Percentiles rank a stretch among this genome's conserved stretches.
These are phyloP conservation scores for Melanargia galathea DNA, from an alignment of 2,888 invertebrate species.

Conservation along the genomic window DNA sequence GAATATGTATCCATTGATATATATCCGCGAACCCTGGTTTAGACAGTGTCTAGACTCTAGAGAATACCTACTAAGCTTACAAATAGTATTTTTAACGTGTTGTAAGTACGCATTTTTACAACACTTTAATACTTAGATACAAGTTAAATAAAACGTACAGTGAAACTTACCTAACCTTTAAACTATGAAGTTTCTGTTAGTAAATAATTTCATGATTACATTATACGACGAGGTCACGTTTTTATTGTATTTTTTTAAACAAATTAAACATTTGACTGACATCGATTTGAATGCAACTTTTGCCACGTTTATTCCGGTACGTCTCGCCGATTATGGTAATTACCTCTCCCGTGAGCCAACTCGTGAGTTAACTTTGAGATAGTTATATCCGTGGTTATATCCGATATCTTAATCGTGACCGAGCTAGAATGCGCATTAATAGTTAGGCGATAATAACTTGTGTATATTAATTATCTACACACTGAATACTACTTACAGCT, in stretches of 20 bases:
- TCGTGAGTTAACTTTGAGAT: slow-evolving; percentile 40
- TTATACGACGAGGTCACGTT: not conserved
- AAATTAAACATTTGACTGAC: slow-evolving; percentile 1
- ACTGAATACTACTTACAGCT: not conserved
- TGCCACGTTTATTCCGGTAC: slow-evolving; percentile 18
- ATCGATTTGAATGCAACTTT: slow-evolving; percentile 17
- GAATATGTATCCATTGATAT: too few relatives aligned
- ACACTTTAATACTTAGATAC: too few relatives aligned
- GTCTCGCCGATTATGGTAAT: slow-evolving; percentile 28
- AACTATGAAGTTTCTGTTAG: not conserved
- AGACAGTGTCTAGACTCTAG: too few relatives aligned
- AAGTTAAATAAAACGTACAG: too few relatives aligned
- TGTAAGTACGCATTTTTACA: too few relatives aligned
- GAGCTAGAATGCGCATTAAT: slow-evolving; percentile 46
- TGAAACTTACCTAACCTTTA: too few relatives aligned
- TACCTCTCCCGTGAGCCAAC: slow-evolving; percentile 23
- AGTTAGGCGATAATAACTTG: slow-evolving; percentile 40
- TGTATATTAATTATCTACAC: not conserved
- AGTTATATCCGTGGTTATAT: slow-evolving; percentile 48
- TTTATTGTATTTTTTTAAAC: not conserved
- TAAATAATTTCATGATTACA: not conserved
- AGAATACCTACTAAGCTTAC: too few relatives aligned
- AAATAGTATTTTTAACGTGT: too few relatives aligned
- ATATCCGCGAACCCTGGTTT: too few relatives aligned
- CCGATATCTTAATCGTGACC: slow-evolving; percentile 55